Conservation (phyloP, 2,888 invertebrate species). For the Drosophila neotestacea region DNA sequence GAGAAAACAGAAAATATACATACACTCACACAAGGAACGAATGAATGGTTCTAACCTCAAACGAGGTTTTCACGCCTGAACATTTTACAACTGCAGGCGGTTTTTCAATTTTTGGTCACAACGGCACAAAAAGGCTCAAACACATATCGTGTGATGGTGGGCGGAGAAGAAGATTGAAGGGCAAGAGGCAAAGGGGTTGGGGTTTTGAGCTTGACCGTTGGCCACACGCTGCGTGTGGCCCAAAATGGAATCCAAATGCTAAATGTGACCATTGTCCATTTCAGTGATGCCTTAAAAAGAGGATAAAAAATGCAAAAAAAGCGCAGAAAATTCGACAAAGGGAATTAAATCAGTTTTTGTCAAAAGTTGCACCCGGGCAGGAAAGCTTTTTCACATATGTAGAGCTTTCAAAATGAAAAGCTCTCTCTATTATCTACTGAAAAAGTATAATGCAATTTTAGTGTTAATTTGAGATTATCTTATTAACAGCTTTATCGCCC, state of each 20-base stretch:
- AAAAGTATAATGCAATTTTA: no score
- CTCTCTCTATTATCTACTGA: no score
- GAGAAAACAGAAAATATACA: background rate
- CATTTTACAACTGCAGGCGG: constrained; percentile 82
- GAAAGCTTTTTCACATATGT: no score
- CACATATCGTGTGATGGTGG: background rate
- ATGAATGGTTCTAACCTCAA: constrained; percentile 65
- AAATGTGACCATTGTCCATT: constrained; percentile 30
- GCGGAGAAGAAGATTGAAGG: background rate
- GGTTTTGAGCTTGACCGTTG: constrained; percentile 35
- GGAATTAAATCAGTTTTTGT: no score
- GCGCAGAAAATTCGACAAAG: no score
- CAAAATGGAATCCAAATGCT: constrained; percentile 70
- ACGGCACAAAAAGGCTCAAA: constrained; percentile 55
- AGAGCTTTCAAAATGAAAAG: no score
- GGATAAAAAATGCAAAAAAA: no score
- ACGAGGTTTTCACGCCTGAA: constrained; percentile 80
- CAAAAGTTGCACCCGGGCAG: no score
- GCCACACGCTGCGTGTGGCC: constrained; percentile 64
- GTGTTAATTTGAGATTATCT: no score
- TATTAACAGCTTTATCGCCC: no score
- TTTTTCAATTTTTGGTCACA: constrained; percentile 79
- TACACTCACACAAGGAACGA: background rate
- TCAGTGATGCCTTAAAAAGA: no score
- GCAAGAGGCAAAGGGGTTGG: background rate